phyloP scores from a whole-genome alignment of 2,113 vertebrate species.

The Erythrocercus mccallii region DNA sequence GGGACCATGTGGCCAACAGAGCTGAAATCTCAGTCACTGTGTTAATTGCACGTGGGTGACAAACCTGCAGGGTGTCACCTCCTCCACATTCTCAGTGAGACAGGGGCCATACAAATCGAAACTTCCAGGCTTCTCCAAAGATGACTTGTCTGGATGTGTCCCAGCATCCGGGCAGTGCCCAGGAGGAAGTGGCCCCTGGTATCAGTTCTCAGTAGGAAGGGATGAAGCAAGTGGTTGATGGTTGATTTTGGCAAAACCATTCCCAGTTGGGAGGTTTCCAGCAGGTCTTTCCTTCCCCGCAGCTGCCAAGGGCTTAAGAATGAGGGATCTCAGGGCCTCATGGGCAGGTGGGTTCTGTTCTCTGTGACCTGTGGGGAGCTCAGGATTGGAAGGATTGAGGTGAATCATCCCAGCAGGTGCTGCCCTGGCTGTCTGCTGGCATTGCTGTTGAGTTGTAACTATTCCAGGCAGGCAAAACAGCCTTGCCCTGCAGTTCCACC shows the following conservation, averaged over 20 bases:
- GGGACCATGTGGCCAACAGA: neutral
- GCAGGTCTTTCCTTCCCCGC: neutral
- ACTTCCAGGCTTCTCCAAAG: neutral
- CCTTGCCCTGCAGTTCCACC: neutral
- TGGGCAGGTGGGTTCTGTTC: neutral
- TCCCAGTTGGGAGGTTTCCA: neutral
- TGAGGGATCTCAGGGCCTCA: neutral
- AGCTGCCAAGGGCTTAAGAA: neutral
- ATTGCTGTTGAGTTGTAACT: fast-evolving
- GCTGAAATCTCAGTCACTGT: neutral
- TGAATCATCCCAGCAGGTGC: neutral
- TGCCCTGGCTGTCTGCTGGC: neutral
- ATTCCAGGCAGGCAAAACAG: neutral
- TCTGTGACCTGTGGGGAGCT: neutral
- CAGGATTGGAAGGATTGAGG: neutral
- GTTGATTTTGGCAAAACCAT: neutral
- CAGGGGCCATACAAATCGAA: neutral
- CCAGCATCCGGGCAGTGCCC: neutral
- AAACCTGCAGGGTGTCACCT: neutral
- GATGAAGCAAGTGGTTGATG: neutral
- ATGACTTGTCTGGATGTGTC: neutral
- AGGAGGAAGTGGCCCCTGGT: neutral
- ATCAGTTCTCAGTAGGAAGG: neutral
- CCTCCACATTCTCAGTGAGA: neutral
- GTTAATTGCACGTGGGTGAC: neutral